phyloP scores from a whole-genome alignment of 2,888 invertebrate genomes.

The Pachycephus smyrnensis region DNA sequence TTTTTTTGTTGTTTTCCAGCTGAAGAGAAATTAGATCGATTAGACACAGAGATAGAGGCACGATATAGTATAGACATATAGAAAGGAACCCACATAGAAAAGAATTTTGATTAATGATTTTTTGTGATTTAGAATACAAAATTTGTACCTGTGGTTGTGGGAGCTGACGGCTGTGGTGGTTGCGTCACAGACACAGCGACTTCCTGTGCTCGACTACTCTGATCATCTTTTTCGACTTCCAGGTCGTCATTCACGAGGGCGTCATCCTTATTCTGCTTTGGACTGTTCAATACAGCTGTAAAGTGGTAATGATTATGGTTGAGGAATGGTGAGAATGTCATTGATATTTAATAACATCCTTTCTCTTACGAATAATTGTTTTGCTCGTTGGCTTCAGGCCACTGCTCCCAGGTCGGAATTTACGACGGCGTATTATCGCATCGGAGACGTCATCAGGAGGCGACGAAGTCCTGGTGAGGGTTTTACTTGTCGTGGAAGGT shows the following conservation, averaged over 20 bases:
- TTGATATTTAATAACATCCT: neutral
- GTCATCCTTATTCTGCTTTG: neutral
- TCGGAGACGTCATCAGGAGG: slow-evolving; percentile 1
- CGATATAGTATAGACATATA: neutral
- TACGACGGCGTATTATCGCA: neutral
- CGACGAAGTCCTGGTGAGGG: slow-evolving; percentile 6
- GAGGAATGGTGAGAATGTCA: neutral
- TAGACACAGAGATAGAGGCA: neutral
- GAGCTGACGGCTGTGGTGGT: slow-evolving; percentile 38
- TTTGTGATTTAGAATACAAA: neutral
- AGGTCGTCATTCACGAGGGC: slow-evolving; percentile 13
- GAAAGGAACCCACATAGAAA: neutral
- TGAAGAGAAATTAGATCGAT: neutral
- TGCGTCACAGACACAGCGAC: slow-evolving; percentile 55
- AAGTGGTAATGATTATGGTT: neutral
- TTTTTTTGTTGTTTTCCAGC: neutral
- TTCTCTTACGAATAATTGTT: neutral
- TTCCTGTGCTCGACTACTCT: slow-evolving; percentile 58
- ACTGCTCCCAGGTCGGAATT: neutral
- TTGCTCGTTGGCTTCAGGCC: neutral
- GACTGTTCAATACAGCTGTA: neutral
- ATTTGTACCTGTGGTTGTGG: neutral
- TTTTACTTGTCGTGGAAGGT: slow-evolving; percentile 28
- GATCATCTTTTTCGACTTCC: slow-evolving; percentile 43
- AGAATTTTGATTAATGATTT: neutral